Percentiles rank a stretch among this genome's conserved stretches.
phyloP scores from a whole-genome alignment of 2,888 invertebrate genomes.

The Neoaliturus tenellus region DNA sequence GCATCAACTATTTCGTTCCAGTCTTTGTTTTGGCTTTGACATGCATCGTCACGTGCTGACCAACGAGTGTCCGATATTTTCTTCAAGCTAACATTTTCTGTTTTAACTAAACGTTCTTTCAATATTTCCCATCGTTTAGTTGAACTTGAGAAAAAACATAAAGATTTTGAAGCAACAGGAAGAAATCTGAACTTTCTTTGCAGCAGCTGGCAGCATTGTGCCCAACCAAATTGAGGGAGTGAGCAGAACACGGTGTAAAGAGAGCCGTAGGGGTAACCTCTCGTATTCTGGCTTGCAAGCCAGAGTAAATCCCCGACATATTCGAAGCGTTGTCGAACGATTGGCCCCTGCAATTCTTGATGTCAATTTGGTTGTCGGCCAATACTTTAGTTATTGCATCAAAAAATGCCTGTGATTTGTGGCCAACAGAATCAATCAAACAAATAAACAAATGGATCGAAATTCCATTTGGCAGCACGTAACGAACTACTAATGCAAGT shows the following conservation, averaged over 20 bases:
- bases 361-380: constrained; percentile 62
- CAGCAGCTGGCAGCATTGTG: not conserved
- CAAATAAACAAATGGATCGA: constrained; percentile 69
- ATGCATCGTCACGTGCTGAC: constrained; percentile 36
- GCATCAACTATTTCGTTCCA: constrained; percentile 16
- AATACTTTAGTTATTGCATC: constrained; percentile 55
- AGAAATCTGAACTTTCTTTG: constrained; percentile 6
- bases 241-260: constrained; percentile 67
- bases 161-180: constrained; percentile 2
- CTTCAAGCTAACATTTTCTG: not conserved
- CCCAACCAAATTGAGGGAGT: constrained; percentile 66
- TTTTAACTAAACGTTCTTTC: not conserved
- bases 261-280: constrained; percentile 65
- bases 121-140: constrained; percentile 37
- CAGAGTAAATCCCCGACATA: constrained; percentile 68
- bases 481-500: constrained; percentile 68
- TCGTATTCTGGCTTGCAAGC: constrained; percentile 67
- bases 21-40: constrained; percentile 7
- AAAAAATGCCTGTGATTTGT: constrained; percentile 68
- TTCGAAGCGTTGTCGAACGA: constrained; percentile 69
- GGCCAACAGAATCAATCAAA: constrained; percentile 67
- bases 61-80: constrained; percentile 13
- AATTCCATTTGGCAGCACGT: constrained; percentile 64
- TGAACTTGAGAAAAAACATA: constrained; percentile 33
- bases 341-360: constrained; percentile 67